Percentiles rank a stretch among this genome's conserved stretches.
phyloP scores from a whole-genome alignment of 2,888 invertebrate genomes.

The Macaria notata region DNA sequence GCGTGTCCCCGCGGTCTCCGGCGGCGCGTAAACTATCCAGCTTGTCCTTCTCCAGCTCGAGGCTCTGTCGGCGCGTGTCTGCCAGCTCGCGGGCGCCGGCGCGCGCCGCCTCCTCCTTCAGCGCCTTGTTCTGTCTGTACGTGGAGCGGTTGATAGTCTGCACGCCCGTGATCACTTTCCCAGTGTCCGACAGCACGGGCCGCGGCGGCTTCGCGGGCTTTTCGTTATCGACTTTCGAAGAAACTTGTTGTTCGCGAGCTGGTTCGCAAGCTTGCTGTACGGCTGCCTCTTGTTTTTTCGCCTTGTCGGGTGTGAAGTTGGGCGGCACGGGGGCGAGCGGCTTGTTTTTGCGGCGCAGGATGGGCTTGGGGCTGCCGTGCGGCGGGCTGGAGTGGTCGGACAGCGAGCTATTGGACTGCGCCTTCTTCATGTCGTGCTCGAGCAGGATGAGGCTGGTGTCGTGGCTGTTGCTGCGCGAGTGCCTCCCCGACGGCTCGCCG shows the following conservation, averaged over 20 bases:
- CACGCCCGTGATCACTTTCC: conserved; percentile 76
- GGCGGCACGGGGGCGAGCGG: conserved; percentile 88
- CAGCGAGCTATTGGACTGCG: conserved; percentile 86
- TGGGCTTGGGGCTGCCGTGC: conserved; percentile 88
- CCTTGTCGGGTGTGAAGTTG: conserved; percentile 79
- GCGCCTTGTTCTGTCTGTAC: conserved; percentile 76
- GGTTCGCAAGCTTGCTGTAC: conserved; percentile 38
- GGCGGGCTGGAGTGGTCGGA: conserved; percentile 87
- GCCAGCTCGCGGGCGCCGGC: conserved; percentile 66
- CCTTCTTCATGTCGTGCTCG: conserved; percentile 79
- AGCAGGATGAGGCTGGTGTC: conserved; percentile 80
- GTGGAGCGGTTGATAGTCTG: conserved; percentile 84
- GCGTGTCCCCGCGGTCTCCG: conserved; percentile 41
- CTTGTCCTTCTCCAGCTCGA: conserved; percentile 80
- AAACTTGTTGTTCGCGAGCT: conserved; percentile 38
- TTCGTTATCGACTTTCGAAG: conserved; percentile 59
- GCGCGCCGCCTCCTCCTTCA: conserved; percentile 69
- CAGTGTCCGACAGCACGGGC: conserved; percentile 77
- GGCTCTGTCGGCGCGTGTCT: conserved; percentile 78
- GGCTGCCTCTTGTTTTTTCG: conserved; percentile 41
- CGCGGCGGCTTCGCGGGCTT: conserved; percentile 86
- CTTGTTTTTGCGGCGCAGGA: conserved; percentile 88
- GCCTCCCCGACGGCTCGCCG: conserved; percentile 56
- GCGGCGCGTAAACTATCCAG: conserved; percentile 52
- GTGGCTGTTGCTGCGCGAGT: conserved; percentile 83